Evolutionary conservation across 2,888 invertebrate species (phyloP), one percentile per base, ranked within the genome.

Genomic region (Polylopha cassiicola): DNA sequence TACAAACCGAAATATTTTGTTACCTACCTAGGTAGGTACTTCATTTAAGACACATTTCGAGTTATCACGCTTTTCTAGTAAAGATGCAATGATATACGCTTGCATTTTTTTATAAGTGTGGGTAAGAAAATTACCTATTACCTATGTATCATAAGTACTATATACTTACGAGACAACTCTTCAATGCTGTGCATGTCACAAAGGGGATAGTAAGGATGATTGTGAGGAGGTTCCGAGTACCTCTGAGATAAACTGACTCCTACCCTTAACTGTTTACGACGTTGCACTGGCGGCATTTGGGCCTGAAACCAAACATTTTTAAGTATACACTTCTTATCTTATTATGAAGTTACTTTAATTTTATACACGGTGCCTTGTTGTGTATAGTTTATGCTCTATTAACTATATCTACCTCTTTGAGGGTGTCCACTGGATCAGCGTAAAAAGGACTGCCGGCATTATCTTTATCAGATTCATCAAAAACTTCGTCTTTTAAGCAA

Each of bases 401-500:
- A n/a, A n/a, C n/a, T n/a, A 24, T 10, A 59, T 65, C 56, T 63
- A 87, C 85, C 64, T 89, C 89, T 61, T 90, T 89, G 38, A 95
- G 85, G 14, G 95, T 90, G 77, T 95, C 95, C 6, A 95, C 94
- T 15, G 95, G 95, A 73, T 95, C 95, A 2, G 95, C 94, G 65
- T 95, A 95, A 63, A 95, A 95, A 1, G 95, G 95, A 68, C 95
- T 95, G 7, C 91, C 91, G 64, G 94, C 91, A 51, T 93, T 93
- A 44, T 86, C 86, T 46, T 84, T 79, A 46, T 84, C 86, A 33
- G 73, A 71, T 33, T 77, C 75, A 23, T 73, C 73, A 24, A 62
- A 67, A 34, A 67, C 61, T 13, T 61, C 55, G 42, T 70, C 70
- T 44, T 71, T 72, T 3, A 61, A 52, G 44, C 58, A 61, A 48